Conservation (phyloP, 2,888 invertebrate species). For the Oscheius sp. region DNA sequence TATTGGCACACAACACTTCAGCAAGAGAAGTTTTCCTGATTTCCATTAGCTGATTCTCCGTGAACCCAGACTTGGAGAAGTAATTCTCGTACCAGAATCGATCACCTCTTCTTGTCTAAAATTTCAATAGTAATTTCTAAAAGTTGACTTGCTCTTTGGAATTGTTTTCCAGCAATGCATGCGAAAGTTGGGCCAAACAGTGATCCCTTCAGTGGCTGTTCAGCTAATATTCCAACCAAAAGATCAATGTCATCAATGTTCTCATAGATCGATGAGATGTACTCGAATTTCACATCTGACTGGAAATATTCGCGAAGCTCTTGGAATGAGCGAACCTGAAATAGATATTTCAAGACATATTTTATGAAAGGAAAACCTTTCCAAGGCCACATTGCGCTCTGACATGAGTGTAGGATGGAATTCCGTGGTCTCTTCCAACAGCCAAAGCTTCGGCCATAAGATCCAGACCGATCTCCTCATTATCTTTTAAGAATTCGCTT, state of each 20-base stretch:
- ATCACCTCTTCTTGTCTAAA: constrained; percentile 61
- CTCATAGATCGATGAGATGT: constrained; percentile 48
- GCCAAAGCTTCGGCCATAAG: constrained; percentile 66
- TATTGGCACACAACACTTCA: constrained; percentile 58
- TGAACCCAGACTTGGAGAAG: constrained; percentile 63
- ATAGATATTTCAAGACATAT: neutral
- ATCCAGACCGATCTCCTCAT: constrained; percentile 62
- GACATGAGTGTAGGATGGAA: constrained; percentile 64
- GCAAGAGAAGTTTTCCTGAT: constrained; percentile 54
- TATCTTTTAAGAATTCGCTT: constrained; percentile 48
- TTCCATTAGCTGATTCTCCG: constrained; percentile 56
- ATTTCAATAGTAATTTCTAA: neutral
- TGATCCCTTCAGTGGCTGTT: constrained; percentile 64
- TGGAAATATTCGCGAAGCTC: constrained; percentile 57
- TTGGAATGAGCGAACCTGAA: constrained; percentile 53
- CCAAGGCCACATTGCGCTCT: constrained; percentile 65
- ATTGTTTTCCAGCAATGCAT: constrained; percentile 68
- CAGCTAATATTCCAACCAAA: constrained; percentile 67
- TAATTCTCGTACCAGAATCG: constrained; percentile 72
- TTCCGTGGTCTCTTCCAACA: constrained; percentile 69
- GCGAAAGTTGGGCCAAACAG: constrained; percentile 69
- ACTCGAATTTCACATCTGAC: constrained; percentile 50
- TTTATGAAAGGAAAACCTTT: constrained; percentile 36
- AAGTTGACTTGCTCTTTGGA: constrained; percentile 59
- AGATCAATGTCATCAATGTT: constrained; percentile 69